Evolutionary conservation across 2,113 vertebrate species (phyloP), one percentile per base, ranked within the genome.

Genomic region (Ctenomys sociabilis): DNA sequence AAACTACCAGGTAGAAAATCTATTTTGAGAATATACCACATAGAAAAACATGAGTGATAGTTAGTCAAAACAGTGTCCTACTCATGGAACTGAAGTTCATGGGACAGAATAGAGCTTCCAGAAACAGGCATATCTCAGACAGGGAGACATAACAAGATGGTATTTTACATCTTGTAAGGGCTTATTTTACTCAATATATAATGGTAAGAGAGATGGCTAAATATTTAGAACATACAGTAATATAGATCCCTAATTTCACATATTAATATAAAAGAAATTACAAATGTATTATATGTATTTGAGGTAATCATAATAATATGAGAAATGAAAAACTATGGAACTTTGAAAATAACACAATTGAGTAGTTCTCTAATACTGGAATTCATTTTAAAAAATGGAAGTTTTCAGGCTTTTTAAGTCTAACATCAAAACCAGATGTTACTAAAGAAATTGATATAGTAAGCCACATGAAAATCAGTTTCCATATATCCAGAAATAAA

Each of bases 271-370:
- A 91, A 93, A 95, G 37, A 84, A 89, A 80, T 84, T 84, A 10
- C 4, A 91, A 61, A n/a, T 80, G 2, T 88, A 73, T 91, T 78
- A 59, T 24, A 80, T 54, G 11, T 68, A 90, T 54, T 90, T 95
- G 22, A 45, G 75, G 64, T 96, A 94, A 89, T 35, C 64, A 86
- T 24, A 22, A 86, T 45, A 59, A 43, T 95, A n/a, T 32, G 81
- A 95, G 80, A 92, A 85, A 16, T 85, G 19, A 84, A 91, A 96
- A 91, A 96, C 17, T 94, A 40, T 1, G 49, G n/a, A 77, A 91
- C 28, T 70, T 93, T 83, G 16, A 43, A 83, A 72, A 72, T 90
- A 92, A 73, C 70, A 61, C 35, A 72, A 16, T 78, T 90, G n/a
- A 93, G 21, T 80, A 92, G 37, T 83, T 93, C 92, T 90, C 81